Conservation (phyloP, 2,888 invertebrate species). For the Ypsolopha scabrella region DNA sequence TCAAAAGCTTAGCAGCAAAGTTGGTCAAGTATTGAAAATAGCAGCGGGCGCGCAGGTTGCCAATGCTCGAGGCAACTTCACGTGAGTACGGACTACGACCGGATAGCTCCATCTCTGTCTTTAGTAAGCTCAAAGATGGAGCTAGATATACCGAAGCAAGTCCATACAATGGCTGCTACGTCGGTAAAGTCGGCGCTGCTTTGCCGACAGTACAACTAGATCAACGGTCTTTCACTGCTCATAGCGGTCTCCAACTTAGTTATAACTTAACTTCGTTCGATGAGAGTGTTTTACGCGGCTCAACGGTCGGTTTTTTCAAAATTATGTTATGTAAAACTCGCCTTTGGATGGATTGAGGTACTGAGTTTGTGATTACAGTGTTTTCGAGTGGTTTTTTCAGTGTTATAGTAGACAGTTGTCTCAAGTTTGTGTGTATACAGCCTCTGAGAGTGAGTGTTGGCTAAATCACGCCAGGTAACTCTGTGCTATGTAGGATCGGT, state of each 20-base stretch:
- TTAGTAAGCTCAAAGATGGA: slow-evolving; percentile 19
- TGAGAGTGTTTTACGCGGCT: slow-evolving; percentile 46
- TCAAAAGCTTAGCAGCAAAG: no score
- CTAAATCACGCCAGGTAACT: slow-evolving; percentile 57
- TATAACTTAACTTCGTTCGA: slow-evolving; percentile 55
- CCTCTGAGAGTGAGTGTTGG: slow-evolving; percentile 49
- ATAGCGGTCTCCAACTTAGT: slow-evolving; percentile 60
- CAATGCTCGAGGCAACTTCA: slow-evolving; percentile 41
- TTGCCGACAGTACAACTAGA: slow-evolving; percentile 59
- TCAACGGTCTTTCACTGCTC: slow-evolving; percentile 65
- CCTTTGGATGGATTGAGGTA: slow-evolving; percentile 33
- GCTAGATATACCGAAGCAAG: slow-evolving; percentile 18
- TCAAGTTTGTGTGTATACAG: slow-evolving; percentile 29
- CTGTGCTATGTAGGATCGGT: slow-evolving; percentile 54
- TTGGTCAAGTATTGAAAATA: slow-evolving; percentile 32
- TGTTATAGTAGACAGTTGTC: slow-evolving; percentile 10
- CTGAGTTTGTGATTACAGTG: slow-evolving; percentile 32
- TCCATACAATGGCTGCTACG: slow-evolving; percentile 20
- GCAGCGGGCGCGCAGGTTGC: slow-evolving; percentile 56
- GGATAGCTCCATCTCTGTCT: slow-evolving; percentile 28
- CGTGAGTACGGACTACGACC: slow-evolving; percentile 17
- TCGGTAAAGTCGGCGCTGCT: slow-evolving; percentile 58
- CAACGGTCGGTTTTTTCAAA: slow-evolving; percentile 34
- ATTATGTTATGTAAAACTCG: slow-evolving; percentile 48
- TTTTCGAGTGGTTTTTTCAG: slow-evolving; percentile 22